Conservation (phyloP, 1,140 invertebrate species). For the Aphaenogaster ashmeadi region DNA sequence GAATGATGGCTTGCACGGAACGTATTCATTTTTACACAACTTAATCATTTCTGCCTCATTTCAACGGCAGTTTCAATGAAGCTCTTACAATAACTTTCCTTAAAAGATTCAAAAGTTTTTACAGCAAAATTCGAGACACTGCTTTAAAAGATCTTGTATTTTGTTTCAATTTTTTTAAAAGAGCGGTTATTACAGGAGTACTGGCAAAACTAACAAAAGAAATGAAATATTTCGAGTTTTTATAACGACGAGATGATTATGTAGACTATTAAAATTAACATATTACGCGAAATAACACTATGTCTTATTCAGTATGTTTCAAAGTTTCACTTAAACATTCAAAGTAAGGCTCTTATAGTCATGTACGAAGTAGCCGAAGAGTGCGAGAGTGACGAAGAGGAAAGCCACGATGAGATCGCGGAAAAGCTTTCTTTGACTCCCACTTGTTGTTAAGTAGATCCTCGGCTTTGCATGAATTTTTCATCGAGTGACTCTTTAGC, state of each 20-base stretch:
- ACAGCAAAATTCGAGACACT: not conserved
- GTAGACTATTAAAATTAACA: not conserved
- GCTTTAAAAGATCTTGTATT: not conserved
- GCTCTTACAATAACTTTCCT: not conserved
- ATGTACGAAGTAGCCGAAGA: not conserved
- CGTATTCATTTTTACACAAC: constrained; percentile 4
- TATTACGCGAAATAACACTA: not conserved
- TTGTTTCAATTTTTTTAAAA: not conserved
- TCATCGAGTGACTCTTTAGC: constrained; percentile 58
- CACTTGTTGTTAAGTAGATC: constrained; percentile 63
- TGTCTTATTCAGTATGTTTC: not conserved
- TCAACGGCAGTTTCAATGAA: not conserved
- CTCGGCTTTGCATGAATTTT: constrained; percentile 69
- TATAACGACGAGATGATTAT: not conserved
- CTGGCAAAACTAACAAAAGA: not conserved
- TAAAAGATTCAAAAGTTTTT: not conserved
- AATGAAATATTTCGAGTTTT: not conserved
- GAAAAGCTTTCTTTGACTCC: constrained; percentile 47
- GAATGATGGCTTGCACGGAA: not conserved
- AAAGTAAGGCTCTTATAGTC: not conserved
- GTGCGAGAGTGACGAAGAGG: not conserved
- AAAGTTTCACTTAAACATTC: constrained; percentile 9
- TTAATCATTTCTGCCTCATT: not conserved
- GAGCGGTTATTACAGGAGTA: not conserved
- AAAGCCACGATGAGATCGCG: constrained; percentile 35